Conservation (phyloP, 2,888 invertebrate species). For the Clostera curtula region DNA sequence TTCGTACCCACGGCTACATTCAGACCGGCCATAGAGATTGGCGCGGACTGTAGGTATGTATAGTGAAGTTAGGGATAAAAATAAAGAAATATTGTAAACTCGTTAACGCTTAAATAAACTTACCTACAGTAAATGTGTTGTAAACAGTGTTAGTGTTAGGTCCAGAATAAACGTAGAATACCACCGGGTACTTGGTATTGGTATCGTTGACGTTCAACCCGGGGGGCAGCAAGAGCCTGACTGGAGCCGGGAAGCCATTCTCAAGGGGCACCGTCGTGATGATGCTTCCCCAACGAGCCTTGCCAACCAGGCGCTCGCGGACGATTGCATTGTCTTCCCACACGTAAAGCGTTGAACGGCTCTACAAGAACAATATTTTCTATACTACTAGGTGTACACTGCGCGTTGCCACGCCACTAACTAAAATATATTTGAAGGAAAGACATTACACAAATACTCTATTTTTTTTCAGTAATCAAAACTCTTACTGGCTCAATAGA, state of each 20-base stretch:
- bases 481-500: too few species aligned
- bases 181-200: conserved; percentile 77
- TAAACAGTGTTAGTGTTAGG: conserved; percentile 87
- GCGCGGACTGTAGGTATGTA: too few species aligned
- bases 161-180: conserved; percentile 88
- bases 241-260: conserved; percentile 76
- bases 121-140: conserved; percentile 78
- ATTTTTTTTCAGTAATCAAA: too few species aligned
- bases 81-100: neutral
- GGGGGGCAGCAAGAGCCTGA: conserved; percentile 80
- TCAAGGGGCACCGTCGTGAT: conserved; percentile 74
- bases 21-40: too few species aligned
- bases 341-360: conserved; percentile 21
- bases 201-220: conserved; percentile 74
- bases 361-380: too few species aligned
- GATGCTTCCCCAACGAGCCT: conserved; percentile 66
- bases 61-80: too few species aligned
- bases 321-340: conserved; percentile 79
- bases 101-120: conserved; percentile 20
- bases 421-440: too few species aligned
- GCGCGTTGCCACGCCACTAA: too few species aligned
- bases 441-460: too few species aligned
- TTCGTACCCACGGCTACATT: too few species aligned
- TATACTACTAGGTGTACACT: too few species aligned
- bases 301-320: conserved; percentile 62